Evolutionary conservation across 1,140 invertebrate species (phyloP).

Genomic region (Pectinophora gossypiella): DNA sequence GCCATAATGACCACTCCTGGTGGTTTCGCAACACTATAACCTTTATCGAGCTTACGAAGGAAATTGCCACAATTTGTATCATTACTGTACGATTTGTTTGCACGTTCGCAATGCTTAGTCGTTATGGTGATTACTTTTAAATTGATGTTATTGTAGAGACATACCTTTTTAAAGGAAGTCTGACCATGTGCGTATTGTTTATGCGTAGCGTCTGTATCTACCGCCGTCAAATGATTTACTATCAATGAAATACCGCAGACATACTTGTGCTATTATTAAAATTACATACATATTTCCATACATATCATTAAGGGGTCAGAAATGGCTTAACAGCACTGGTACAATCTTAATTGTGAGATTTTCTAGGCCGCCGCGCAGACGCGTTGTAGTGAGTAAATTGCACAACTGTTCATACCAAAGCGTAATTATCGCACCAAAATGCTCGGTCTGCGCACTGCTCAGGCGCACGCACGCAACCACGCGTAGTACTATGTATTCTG

Average conservation of each 20-base stretch:
- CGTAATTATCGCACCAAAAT: conserved; percentile 51
- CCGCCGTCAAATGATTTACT: no score
- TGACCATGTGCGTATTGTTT: no score
- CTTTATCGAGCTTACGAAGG: conserved; percentile 27
- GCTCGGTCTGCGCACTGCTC: neutral
- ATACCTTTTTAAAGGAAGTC: neutral
- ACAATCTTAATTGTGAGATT: conserved; percentile 35
- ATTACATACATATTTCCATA: conserved; percentile 1
- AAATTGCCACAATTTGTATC: conserved; percentile 52
- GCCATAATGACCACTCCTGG: neutral
- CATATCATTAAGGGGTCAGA: neutral
- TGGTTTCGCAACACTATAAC: conserved; percentile 34
- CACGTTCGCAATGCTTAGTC: conserved; percentile 26
- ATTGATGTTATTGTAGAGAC: conserved; percentile 31
- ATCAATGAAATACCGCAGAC: no score
- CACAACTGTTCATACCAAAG: conserved; percentile 30
- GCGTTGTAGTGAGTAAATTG: conserved; percentile 24
- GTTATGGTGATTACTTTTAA: conserved; percentile 52
- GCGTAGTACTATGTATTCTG: conserved; percentile 22
- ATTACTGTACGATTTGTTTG: conserved; percentile 44
- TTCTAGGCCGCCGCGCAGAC: conserved; percentile 43
- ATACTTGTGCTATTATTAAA: no score
- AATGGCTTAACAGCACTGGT: conserved; percentile 4
- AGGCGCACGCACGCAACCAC: conserved; percentile 40
- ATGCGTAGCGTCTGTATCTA: no score